Evolutionary conservation across 2,797 vertebrate genomes (phyloP).

Genomic region (Acanthiza pusilla): DNA sequence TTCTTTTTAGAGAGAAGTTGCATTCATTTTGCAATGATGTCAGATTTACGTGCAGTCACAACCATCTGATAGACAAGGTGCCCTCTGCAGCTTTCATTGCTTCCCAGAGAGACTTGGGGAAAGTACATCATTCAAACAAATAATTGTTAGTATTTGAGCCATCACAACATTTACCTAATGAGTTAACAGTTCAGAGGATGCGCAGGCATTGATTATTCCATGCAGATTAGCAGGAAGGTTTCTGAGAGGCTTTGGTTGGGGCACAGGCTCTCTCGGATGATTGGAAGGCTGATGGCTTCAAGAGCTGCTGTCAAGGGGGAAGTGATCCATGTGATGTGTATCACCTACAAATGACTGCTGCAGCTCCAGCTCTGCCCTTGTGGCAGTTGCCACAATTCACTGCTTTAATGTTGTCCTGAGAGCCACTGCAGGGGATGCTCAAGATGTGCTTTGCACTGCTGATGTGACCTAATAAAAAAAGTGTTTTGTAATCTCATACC

Average conservation of each 20-base stretch:
- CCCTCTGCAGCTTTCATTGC: not conserved
- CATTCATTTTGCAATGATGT: not conserved
- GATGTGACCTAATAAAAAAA: conserved; percentile 49
- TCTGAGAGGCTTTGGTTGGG: not conserved
- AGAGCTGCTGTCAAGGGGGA: conserved; percentile 4
- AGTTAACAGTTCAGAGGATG: not conserved
- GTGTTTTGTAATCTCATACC: not conserved
- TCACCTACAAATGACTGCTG: conserved; percentile 17
- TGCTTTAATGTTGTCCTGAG: conserved; percentile 54
- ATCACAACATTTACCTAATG: not conserved
- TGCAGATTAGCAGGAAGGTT: not conserved
- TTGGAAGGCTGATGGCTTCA: conserved; percentile 5
- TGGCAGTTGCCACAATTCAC: conserved; percentile 30
- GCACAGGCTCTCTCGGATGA: not conserved
- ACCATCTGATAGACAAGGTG: not conserved
- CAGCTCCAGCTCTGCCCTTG: conserved; percentile 50
- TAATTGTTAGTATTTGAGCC: not conserved
- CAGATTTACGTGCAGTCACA: not conserved
- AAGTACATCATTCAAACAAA: not conserved
- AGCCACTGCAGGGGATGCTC: conserved; percentile 16
- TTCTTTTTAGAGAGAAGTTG: not conserved
- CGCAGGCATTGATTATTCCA: not conserved
- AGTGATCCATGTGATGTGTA: conserved; percentile 50
- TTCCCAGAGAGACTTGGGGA: not conserved
- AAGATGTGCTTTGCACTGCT: conserved; percentile 20